Evolutionary conservation across 2,797 vertebrate species (phyloP).

Genomic region (Simalia tracyae): DNA sequence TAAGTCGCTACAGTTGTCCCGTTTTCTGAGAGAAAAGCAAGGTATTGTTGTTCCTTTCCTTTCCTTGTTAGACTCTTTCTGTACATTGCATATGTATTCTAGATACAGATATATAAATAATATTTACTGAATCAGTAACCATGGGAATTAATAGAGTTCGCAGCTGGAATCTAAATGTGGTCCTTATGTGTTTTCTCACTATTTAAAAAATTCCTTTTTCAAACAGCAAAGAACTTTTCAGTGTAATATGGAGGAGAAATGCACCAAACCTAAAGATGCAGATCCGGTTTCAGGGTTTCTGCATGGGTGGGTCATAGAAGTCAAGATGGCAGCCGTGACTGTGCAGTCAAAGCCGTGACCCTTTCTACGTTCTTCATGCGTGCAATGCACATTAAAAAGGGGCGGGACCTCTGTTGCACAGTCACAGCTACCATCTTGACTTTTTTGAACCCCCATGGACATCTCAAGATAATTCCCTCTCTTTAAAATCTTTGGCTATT

Average conservation of each 20-base stretch:
- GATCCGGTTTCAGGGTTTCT: background rate
- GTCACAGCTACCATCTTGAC: background rate
- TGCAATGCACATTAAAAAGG: background rate
- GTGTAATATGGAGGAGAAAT: background rate
- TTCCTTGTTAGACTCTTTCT: background rate
- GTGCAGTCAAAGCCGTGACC: background rate
- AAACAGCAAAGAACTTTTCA: background rate
- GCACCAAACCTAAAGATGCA: background rate
- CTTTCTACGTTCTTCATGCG: background rate
- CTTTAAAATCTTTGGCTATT: background rate
- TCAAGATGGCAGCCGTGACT: background rate
- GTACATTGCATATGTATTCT: background rate
- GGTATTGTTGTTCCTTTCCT: background rate
- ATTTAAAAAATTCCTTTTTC: constrained; percentile 3
- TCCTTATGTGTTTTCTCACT: background rate
- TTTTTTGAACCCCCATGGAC: background rate
- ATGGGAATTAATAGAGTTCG: constrained; percentile 29
- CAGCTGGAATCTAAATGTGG: constrained; percentile 20
- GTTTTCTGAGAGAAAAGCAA: constrained; percentile 1
- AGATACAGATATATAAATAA: constrained; percentile 25
- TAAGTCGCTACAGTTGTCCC: background rate
- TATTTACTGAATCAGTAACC: constrained; percentile 20
- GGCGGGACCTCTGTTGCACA: background rate
- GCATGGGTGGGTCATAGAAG: background rate
- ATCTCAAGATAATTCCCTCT: background rate